Evolutionary conservation across 2,113 vertebrate species (phyloP).

Genomic region (Raphicerus campestris): DNA sequence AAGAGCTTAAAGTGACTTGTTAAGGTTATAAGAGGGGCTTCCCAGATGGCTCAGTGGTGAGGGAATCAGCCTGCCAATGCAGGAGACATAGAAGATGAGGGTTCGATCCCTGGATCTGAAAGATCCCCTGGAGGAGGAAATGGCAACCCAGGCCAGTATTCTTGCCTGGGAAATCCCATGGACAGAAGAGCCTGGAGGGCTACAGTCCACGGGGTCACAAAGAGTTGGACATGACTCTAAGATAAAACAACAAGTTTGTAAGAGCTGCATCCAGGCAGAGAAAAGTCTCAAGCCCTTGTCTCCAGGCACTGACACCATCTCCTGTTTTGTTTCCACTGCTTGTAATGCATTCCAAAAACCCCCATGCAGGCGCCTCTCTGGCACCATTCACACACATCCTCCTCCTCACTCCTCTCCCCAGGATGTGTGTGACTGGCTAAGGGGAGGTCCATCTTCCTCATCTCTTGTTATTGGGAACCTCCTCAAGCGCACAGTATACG

Average conservation of each 20-base stretch:
- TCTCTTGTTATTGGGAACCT: neutral
- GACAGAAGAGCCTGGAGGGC: neutral
- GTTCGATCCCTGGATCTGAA: neutral
- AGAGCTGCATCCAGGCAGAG: neutral
- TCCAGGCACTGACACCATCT: neutral
- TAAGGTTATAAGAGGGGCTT: neutral
- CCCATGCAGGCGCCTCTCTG: fast-evolving
- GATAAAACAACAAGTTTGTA: neutral
- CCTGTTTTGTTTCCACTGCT: neutral
- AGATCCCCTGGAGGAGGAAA: neutral
- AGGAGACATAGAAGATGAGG: neutral
- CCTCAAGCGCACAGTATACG: too few species aligned
- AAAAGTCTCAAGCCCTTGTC: neutral
- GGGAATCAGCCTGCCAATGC: neutral
- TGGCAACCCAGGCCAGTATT: neutral
- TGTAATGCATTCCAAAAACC: neutral
- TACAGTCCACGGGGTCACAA: neutral
- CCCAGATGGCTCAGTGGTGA: neutral
- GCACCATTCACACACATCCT: neutral
- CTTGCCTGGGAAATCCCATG: neutral
- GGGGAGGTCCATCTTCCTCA: neutral
- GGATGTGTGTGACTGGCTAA: neutral
- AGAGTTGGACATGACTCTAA: neutral
- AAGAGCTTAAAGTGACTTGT: neutral
- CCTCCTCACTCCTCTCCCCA: neutral